A percentile compares a stretch with the other conserved stretches of the same genome.
Evolutionary conservation across 1,140 invertebrate species (phyloP).

Genomic region (Gyrodactylus salaris): DNA sequence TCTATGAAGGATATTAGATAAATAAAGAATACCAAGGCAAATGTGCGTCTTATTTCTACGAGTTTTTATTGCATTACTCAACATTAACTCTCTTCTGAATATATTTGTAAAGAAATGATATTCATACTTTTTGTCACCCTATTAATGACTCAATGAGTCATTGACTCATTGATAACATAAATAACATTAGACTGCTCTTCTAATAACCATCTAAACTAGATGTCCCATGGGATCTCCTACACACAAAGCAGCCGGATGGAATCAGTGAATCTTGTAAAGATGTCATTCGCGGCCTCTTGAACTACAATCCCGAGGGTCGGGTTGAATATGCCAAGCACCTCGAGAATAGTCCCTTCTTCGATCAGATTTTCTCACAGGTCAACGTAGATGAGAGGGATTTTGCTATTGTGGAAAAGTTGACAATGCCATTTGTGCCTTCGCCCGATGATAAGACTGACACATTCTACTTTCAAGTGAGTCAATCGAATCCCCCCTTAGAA

Average conservation of each 20-base stretch:
- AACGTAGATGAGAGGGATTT: conserved; percentile 25
- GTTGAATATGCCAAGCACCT: background rate
- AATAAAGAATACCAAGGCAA: too few species aligned
- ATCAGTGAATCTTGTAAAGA: background rate
- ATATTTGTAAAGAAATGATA: too few species aligned
- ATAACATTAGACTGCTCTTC: too few species aligned
- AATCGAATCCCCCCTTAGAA: too few species aligned
- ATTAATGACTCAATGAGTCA: too few species aligned
- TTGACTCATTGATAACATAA: too few species aligned
- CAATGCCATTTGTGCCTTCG: conserved; percentile 50
- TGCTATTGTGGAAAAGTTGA: conserved; percentile 34
- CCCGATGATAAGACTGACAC: conserved; percentile 60
- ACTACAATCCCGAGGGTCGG: background rate
- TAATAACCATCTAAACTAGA: too few species aligned
- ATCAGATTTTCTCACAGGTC: background rate
- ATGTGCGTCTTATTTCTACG: too few species aligned
- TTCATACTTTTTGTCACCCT: too few species aligned
- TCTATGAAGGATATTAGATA: too few species aligned
- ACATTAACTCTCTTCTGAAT: background rate
- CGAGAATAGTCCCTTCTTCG: background rate
- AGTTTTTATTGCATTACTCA: too few species aligned
- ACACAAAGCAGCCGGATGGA: background rate
- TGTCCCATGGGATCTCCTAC: background rate
- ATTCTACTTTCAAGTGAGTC: conserved; percentile 34
- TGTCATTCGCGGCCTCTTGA: background rate